Conservation (phyloP, 2,113 vertebrate genomes). For the Hippocampus guttulatus region DNA sequence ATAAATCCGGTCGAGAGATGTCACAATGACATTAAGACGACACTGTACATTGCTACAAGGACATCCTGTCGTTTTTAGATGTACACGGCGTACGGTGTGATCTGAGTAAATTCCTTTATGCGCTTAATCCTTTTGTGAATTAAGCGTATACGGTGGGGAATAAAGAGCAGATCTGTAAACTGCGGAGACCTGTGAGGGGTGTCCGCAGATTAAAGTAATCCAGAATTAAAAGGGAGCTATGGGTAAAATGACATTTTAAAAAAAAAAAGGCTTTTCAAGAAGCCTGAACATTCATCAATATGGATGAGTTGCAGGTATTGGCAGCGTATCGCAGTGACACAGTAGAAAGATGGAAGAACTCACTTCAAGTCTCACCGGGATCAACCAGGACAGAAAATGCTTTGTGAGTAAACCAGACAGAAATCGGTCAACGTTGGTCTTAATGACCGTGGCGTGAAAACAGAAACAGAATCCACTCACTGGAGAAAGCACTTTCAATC, state of each 20-base stretch:
- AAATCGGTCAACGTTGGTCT: neutral
- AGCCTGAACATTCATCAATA: slow-evolving; percentile 6
- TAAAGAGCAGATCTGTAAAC: slow-evolving; percentile 12
- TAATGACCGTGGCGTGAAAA: neutral
- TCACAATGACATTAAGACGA: neutral
- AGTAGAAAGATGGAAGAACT: neutral
- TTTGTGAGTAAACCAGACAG: neutral
- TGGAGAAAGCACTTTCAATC: neutral
- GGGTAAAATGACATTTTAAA: slow-evolving; percentile 31
- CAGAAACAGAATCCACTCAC: no score
- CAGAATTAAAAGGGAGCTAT: slow-evolving; percentile 32
- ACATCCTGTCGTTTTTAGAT: slow-evolving; percentile 12
- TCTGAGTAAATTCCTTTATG: slow-evolving; percentile 23
- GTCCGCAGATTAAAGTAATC: slow-evolving; percentile 41
- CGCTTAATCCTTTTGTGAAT: slow-evolving; percentile 10
- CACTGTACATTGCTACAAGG: slow-evolving; percentile 7
- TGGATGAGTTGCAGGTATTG: slow-evolving; percentile 39
- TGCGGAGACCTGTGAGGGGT: slow-evolving; percentile 8
- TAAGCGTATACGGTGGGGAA: slow-evolving; percentile 31
- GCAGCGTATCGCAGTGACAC: neutral
- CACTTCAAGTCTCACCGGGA: slow-evolving; percentile 15
- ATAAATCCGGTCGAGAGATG: slow-evolving; percentile 13
- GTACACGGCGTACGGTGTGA: slow-evolving; percentile 18
- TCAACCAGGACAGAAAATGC: neutral
- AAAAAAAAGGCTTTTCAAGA: slow-evolving; percentile 23